A percentile compares a stretch with the other conserved stretches of the same genome.
These are phyloP conservation scores for Apteryx mantelli DNA, from an alignment of 2,113 vertebrate species.

Conservation along the genomic window DNA sequence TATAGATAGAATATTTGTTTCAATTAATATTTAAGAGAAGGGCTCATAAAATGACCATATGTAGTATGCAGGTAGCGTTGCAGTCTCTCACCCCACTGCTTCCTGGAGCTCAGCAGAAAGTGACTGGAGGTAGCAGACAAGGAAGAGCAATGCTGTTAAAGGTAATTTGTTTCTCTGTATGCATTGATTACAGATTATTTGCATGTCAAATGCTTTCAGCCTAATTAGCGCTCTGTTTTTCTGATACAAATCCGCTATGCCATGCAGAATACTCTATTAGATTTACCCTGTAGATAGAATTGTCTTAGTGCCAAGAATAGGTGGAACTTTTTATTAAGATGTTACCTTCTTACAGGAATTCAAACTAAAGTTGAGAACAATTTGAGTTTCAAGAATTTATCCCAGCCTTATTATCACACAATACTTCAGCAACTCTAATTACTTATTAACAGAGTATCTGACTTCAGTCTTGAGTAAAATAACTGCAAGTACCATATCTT, in stretches of 20 bases:
- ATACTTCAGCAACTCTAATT: not conserved
- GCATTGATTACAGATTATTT: not conserved
- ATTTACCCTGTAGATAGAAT: not conserved
- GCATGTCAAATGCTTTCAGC: not conserved
- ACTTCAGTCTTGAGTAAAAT: not conserved
- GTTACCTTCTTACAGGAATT: conserved; percentile 6
- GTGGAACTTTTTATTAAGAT: not conserved
- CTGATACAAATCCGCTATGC: not conserved
- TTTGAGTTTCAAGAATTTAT: conserved; percentile 14
- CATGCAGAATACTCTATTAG: not conserved
- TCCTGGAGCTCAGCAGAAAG: not conserved
- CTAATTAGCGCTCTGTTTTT: not conserved
- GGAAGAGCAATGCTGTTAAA: not conserved
- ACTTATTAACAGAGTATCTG: not conserved
- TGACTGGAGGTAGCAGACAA: not conserved
- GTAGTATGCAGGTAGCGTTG: not conserved
- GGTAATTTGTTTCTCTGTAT: not conserved
- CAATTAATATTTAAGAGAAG: not conserved
- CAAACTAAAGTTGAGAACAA: not conserved
- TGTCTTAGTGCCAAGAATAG: not conserved
- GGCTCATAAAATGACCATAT: not conserved
- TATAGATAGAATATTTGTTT: not conserved
- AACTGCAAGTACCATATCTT: not conserved
- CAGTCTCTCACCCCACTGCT: not conserved
- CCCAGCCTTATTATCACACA: not conserved